These are phyloP conservation scores for Listrodromus nycthemerus DNA, from an alignment of 2,888 invertebrate species.

Conservation along the genomic window DNA sequence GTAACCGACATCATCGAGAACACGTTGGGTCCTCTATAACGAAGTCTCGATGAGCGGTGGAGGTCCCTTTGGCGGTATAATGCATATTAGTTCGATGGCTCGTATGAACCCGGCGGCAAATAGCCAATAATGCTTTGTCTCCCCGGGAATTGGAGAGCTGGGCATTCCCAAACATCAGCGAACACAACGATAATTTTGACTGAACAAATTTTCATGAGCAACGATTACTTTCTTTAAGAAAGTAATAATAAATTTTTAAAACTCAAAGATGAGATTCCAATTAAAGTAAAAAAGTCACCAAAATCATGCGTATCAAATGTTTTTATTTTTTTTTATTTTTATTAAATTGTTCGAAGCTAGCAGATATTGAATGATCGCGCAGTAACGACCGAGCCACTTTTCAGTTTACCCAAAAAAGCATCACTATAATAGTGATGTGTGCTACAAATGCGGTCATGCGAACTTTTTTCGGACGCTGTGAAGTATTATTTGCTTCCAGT, in stretches of 20 bases:
- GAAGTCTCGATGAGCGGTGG: conserved; percentile 6
- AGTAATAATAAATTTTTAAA: neutral
- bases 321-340: neutral
- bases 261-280: neutral
- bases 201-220: neutral
- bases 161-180: neutral
- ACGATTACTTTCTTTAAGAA: neutral
- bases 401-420: neutral
- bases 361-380: neutral
- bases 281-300: neutral
- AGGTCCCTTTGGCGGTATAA: conserved; percentile 17
- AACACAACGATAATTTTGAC: neutral
- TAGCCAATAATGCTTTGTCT: neutral
- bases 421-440: too few species aligned
- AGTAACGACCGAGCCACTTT: neutral
- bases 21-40: conserved; percentile 3
- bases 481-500: too few species aligned
- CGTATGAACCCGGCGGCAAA: neutral
- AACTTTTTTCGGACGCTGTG: too few species aligned
- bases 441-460: too few species aligned
- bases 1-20: neutral
- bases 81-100: conserved; percentile 8
- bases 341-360: neutral
- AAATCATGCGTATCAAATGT: neutral
- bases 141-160: neutral